Evolutionary conservation across 1,140 invertebrate species (phyloP), one percentile per base, ranked within the genome.

Genomic region (Macrobrachium nipponense): DNA sequence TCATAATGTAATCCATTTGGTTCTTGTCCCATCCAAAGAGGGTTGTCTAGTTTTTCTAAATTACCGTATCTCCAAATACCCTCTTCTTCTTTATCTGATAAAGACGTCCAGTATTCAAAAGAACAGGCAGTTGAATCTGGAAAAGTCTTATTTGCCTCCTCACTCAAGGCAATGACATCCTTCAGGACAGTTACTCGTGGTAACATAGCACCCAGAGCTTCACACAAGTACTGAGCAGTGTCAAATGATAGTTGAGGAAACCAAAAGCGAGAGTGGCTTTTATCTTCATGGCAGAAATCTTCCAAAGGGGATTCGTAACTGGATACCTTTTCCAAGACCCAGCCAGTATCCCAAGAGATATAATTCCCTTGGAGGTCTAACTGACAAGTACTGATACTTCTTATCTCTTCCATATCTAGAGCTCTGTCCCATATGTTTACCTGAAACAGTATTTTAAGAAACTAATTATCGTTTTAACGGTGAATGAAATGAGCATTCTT

Each of bases 1-100:
- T 88, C 88, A 77, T 83, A 88, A 18, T 73, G 44, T 20, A 86
- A 59, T 12, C 88, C 88, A 60, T 88, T 88, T n/a, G 88, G 88
- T 59, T 88, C 88, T 76, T 83, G 72, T 2, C 70, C 70, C 3
- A 23, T 51, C 88, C 88, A 88, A 8, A 23, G 27, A 36, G 73
- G 44, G 18, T 79, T 62, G 20, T 78, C 36, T 18, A 58, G 15
- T n/a, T 51, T 61, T 12, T 23, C 14, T 15, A 43, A 66, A 59
- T 70, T 80, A 27, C 61, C n/a, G 12, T 70, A 76, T 58, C 61
- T 76, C 76, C 80, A 88, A 15, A 87, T 77, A 18, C 88, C 88
- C 43, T 88, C 88, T 17, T 79, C 61, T 5, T 70, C 15, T 2
- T 60, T 59, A 51, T 88, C 88, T 36, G 73, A 84, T 6, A 87